Percentiles rank a stretch among this genome's conserved stretches.
Evolutionary conservation across 2,888 invertebrate species (phyloP).

Genomic region (Lepidocyrtinus sp.): DNA sequence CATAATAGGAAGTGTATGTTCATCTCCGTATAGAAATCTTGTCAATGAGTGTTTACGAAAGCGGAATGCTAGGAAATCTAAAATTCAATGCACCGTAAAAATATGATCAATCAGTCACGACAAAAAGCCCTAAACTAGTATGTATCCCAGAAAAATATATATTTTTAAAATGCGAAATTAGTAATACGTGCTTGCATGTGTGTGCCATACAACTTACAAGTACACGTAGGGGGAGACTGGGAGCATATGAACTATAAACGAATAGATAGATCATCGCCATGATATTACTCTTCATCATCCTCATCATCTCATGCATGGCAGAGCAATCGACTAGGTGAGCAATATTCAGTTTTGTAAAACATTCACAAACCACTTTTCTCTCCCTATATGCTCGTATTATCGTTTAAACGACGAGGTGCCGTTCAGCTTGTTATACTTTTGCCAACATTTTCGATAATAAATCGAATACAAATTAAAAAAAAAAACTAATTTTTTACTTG

Average conservation of each 20-base stretch:
- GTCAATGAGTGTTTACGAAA: background rate
- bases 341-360: background rate
- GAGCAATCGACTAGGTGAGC: background rate
- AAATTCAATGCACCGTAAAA: background rate
- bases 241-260: background rate
- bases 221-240: background rate
- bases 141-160: no score
- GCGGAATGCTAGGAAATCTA: background rate
- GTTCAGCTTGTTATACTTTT: no score
- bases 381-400: background rate
- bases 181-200: conserved; percentile 3
- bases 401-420: no score
- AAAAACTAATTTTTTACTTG: no score
- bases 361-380: background rate
- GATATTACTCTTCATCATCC: background rate
- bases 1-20: no score
- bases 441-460: no score
- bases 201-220: background rate
- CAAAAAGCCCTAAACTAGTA: background rate
- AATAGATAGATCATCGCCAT: background rate
- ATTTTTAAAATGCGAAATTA: conserved; percentile 12
- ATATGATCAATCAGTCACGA: conserved; percentile 14
- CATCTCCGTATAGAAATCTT: background rate
- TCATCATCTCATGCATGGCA: background rate
- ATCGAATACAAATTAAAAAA: no score